Evolutionary conservation across 1,140 invertebrate species (phyloP).

Genomic region (Macrosteles quadrilineatus): DNA sequence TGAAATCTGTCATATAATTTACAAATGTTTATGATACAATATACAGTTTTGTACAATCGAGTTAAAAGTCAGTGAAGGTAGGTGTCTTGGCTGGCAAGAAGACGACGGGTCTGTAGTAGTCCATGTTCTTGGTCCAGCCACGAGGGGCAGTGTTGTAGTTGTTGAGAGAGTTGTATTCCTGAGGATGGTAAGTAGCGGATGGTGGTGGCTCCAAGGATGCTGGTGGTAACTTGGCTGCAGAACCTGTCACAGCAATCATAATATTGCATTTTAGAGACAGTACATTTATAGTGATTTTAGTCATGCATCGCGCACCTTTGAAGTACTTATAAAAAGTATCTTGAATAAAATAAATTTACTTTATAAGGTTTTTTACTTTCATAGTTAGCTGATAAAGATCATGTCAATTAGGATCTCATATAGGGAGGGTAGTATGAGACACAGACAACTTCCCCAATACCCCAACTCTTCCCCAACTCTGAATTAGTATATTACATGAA

Average conservation of each 20-base stretch:
- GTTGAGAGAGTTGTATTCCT: slow-evolving; percentile 51
- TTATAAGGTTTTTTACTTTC: too few species aligned
- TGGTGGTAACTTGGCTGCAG: slow-evolving; percentile 39
- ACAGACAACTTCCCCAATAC: too few species aligned
- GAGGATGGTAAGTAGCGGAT: slow-evolving; percentile 32
- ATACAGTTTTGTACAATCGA: neutral
- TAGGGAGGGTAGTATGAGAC: too few species aligned
- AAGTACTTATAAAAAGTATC: too few species aligned
- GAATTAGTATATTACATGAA: too few species aligned
- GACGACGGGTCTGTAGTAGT: slow-evolving; percentile 67
- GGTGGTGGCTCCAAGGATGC: slow-evolving; percentile 18
- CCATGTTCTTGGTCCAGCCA: slow-evolving; percentile 68
- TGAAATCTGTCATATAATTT: neutral
- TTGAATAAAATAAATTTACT: too few species aligned
- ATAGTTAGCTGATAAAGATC: too few species aligned
- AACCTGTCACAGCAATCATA: slow-evolving; percentile 31
- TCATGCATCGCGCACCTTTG: too few species aligned
- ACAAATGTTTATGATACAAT: slow-evolving; percentile 24
- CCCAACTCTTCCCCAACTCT: too few species aligned
- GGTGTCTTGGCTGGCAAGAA: slow-evolving; percentile 57
- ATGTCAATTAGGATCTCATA: too few species aligned
- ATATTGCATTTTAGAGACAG: too few species aligned
- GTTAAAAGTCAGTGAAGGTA: slow-evolving; percentile 64
- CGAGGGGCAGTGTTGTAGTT: slow-evolving; percentile 82
- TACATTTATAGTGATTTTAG: too few species aligned